Percentiles rank a stretch among this genome's conserved stretches.
phyloP scores from a whole-genome alignment of 2,888 invertebrate species.

The Aleiodes testaceus region DNA sequence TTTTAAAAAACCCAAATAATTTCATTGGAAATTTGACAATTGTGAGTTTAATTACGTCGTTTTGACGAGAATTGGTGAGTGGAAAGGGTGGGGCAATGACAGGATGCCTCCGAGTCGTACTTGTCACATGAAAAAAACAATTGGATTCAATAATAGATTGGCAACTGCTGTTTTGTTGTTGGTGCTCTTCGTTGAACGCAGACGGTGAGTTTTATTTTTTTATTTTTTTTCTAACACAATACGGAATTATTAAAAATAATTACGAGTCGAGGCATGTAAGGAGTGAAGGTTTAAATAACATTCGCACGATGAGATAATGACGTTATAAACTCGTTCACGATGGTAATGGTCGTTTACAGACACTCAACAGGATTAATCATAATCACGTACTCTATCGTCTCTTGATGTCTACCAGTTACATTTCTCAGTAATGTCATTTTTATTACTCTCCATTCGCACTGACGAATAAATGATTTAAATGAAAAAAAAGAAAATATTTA shows the following conservation, averaged over 20 bases:
- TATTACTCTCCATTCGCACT: background rate
- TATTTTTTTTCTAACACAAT: too few relatives aligned
- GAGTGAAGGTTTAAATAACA: conserved; percentile 18
- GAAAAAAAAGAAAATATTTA: background rate
- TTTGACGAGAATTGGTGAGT: conserved; percentile 1
- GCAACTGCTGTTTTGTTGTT: conserved; percentile 40
- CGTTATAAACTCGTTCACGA: conserved; percentile 33
- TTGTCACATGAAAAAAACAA: conserved; percentile 65
- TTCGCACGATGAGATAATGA: conserved; percentile 25
- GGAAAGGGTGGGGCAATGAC: conserved; percentile 67
- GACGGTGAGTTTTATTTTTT: conserved; percentile 67
- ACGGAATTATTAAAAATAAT: background rate
- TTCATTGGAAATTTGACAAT: background rate
- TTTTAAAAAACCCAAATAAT: background rate
- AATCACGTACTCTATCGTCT: conserved; percentile 22
- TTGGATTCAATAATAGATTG: conserved; percentile 49
- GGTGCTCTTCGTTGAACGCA: conserved; percentile 61
- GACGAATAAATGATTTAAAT: background rate
- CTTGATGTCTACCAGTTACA: conserved; percentile 18
- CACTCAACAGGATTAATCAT: conserved; percentile 26
- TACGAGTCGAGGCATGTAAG: conserved; percentile 27
- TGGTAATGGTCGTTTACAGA: conserved; percentile 23
- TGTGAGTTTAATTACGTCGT: background rate
- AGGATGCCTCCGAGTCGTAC: conserved; percentile 69
- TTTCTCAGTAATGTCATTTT: conserved; percentile 10